Percentiles rank a stretch among this genome's conserved stretches.
Conservation (phyloP, 1,140 invertebrate genomes). For the Lordiphosa collinella region DNA sequence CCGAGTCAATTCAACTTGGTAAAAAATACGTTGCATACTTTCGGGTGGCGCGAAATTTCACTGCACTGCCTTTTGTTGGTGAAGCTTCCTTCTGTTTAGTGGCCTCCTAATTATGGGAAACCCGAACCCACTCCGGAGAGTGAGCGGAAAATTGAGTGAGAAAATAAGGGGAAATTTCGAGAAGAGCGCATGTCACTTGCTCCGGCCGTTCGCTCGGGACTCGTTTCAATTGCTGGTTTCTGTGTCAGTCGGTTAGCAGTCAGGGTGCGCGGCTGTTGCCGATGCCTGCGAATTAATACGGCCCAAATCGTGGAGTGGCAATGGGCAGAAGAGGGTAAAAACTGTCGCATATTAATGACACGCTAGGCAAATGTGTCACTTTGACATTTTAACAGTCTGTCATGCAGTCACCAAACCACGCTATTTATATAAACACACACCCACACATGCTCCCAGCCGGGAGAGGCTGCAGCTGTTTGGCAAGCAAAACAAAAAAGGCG, state of each 20-base stretch:
- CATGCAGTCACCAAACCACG: conserved; percentile 73
- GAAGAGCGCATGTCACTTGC: conserved; percentile 22
- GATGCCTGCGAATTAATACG: conserved; percentile 60
- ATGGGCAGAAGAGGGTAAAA: conserved; percentile 5
- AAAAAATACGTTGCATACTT: neutral
- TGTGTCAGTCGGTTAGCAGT: conserved; percentile 77
- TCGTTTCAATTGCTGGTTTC: conserved; percentile 44
- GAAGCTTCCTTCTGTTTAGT: conserved; percentile 16
- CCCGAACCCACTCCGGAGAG: neutral
- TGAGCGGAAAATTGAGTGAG: conserved; percentile 19
- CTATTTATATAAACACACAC: conserved; percentile 60
- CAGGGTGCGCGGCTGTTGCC: conserved; percentile 49
- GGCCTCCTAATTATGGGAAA: conserved; percentile 18
- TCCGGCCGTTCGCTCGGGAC: conserved; percentile 17
- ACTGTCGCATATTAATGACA: conserved; percentile 76
- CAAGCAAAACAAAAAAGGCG: conserved; percentile 17
- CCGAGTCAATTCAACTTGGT: conserved; percentile 17
- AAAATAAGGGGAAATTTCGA: conserved; percentile 55
- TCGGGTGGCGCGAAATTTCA: conserved; percentile 12
- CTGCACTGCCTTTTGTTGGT: conserved; percentile 34
- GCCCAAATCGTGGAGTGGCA: conserved; percentile 23
- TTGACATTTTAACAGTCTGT: conserved; percentile 78
- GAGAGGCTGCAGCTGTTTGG: conserved; percentile 57
- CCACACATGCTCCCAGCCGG: conserved; percentile 23
- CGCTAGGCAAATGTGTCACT: conserved; percentile 77